Evolutionary conservation across 2,888 invertebrate species (phyloP), one percentile per base, ranked within the genome.

Genomic region (Drosophila colorata): DNA sequence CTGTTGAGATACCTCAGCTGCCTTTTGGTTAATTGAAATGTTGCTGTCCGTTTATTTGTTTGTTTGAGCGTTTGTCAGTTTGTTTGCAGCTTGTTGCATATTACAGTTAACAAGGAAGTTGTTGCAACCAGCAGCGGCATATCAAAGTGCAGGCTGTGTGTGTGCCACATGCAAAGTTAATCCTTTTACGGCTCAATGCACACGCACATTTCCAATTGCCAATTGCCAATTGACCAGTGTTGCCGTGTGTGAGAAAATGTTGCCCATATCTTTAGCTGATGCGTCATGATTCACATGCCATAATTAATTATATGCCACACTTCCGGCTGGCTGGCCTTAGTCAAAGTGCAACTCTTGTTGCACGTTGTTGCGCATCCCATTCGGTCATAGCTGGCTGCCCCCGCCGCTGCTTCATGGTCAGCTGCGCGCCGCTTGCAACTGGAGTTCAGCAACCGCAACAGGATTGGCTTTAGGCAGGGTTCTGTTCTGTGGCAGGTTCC

Each of bases 11-110:
- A 48, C 38, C 38, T 31, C 16, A 20, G 33, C 35, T 57, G 47
- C 40, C 67, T 67, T 63, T 67, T 56, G 76, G 82, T 66, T 86
- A 86, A 84, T 88, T 84, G 88, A 84, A 84, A 86, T 86, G 83
- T 74, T 70, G 69, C 71, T 68, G 70, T 52, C 25, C 18, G 51
- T 28, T 37, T 38, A 49, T 23, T 11, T 16, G 31, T 52, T 18
- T 9, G 41, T 41, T 35, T 16, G 65, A n/a, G n/a, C 16, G 44
- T 16, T 46, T 23, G 58, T 28, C 43, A n/a, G 52, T 52, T 18
- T 11, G 44, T 43, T 35, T 16, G 65, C 13, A 20, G 23, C 43
- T 49, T 48, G 71, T 69, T 69, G 78, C 76, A 70, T 14, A 43
- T 53, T 63, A 72, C 78, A 67, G 78, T 63, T 78, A 73, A 68